A percentile compares a stretch with the other conserved stretches of the same genome.
Evolutionary conservation across 2,888 invertebrate species (phyloP).

Genomic region (Ormyrus labotus): DNA sequence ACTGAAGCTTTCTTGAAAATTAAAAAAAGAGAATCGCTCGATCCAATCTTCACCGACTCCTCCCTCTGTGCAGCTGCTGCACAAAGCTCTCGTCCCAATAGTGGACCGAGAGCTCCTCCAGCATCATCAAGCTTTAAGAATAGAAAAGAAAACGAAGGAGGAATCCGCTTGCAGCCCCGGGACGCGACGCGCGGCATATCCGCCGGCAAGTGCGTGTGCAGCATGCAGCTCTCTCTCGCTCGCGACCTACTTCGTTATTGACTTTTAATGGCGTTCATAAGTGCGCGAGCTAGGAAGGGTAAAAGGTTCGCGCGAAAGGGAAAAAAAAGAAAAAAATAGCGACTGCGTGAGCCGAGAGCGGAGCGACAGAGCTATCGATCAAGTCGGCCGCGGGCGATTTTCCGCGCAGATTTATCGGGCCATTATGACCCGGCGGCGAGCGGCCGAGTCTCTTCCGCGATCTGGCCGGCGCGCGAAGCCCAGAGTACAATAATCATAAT

Average conservation of each 20-base stretch:
- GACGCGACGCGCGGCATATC: not conserved
- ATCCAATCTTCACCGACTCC: no score
- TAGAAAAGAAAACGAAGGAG: not conserved
- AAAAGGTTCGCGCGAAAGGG: not conserved
- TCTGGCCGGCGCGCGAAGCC: not conserved
- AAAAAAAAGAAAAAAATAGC: not conserved
- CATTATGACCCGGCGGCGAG: slow-evolving; percentile 28
- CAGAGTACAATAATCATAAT: slow-evolving; percentile 31
- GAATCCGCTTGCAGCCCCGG: not conserved
- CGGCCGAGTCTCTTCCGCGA: slow-evolving; percentile 14
- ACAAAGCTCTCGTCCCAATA: not conserved
- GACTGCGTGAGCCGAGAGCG: not conserved
- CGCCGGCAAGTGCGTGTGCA: slow-evolving; percentile 22
- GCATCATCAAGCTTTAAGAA: no score
- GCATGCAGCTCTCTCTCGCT: not conserved
- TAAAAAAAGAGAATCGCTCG: no score
- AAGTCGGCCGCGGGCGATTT: slow-evolving; percentile 21
- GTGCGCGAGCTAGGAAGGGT: not conserved
- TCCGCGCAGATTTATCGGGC: slow-evolving; percentile 48
- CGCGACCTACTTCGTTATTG: slow-evolving; percentile 55
- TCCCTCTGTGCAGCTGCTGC: no score
- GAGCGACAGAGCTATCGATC: slow-evolving; percentile 37
- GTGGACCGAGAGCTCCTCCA: not conserved
- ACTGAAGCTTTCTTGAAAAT: no score
- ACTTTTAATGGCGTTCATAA: slow-evolving; percentile 54